Conservation (phyloP, 2,888 invertebrate species). For the Escarpia spicata region DNA sequence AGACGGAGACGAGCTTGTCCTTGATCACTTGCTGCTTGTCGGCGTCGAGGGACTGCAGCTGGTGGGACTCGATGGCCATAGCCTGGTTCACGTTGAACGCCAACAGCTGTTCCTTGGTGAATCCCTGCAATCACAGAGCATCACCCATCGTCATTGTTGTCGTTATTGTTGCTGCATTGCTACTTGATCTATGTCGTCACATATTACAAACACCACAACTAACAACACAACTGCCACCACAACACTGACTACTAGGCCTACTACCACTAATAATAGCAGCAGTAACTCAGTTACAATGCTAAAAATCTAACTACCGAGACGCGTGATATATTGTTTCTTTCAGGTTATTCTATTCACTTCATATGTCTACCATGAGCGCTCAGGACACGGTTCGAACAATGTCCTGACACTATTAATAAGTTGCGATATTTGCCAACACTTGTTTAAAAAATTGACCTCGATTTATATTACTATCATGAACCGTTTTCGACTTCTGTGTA, state of each 20-base stretch:
- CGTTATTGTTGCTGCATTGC: neutral
- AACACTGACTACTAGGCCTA: too few species aligned
- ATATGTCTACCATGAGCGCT: too few species aligned
- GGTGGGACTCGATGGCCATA: constrained; percentile 21
- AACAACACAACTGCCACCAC: too few species aligned
- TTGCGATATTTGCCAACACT: neutral
- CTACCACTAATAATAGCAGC: too few species aligned
- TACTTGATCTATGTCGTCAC: too few species aligned
- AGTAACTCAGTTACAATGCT: too few species aligned
- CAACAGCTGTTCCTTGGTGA: constrained; percentile 30
- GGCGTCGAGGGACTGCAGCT: constrained; percentile 32
- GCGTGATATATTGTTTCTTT: too few species aligned
- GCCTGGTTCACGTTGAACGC: constrained; percentile 26
- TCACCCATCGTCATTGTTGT: neutral
- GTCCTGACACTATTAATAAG: too few species aligned
- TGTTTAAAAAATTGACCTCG: neutral
- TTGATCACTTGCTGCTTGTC: constrained; percentile 28
- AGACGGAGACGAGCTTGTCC: constrained; percentile 19
- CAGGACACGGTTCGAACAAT: too few species aligned
- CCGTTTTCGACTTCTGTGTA: neutral
- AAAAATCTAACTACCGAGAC: too few species aligned
- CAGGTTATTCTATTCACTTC: too few species aligned
- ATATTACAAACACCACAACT: too few species aligned
- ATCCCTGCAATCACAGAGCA: constrained; percentile 29
- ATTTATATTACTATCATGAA: neutral